Conservation (phyloP, 1,140 invertebrate genomes). For the Hyles vespertilio region DNA sequence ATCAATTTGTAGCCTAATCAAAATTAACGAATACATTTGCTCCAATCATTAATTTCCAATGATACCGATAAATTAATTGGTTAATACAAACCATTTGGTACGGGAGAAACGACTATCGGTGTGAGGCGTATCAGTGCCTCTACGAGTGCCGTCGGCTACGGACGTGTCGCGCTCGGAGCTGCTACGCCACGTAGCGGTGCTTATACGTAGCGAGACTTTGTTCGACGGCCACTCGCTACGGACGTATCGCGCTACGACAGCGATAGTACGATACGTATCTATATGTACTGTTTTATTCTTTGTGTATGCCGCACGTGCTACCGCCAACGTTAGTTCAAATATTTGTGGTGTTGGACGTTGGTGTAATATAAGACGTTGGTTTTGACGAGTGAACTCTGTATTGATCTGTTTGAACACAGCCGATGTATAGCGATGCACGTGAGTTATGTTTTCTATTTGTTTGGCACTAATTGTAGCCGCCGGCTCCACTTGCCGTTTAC, state of each 20-base stretch:
- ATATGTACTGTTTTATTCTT: no score
- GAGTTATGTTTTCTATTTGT: background rate
- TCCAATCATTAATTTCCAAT: no score
- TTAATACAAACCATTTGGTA: background rate
- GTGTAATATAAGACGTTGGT: conserved; percentile 7
- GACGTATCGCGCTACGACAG: no score
- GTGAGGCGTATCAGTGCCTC: conserved; percentile 13
- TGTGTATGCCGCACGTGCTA: no score
- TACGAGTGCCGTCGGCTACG: conserved; percentile 13
- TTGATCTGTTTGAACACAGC: conserved; percentile 4
- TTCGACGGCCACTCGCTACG: conserved; percentile 5
- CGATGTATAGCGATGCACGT: conserved; percentile 2
- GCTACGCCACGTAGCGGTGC: conserved; percentile 1
- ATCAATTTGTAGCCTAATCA: no score
- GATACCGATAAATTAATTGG: background rate
- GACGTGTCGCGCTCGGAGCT: conserved; percentile 7
- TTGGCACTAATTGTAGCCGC: no score
- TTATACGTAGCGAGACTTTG: no score
- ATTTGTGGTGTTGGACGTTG: conserved; percentile 10
- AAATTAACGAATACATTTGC: no score
- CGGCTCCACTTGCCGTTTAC: no score
- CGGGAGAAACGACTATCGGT: background rate
- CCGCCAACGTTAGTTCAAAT: conserved; percentile 5
- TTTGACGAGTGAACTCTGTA: conserved; percentile 10
- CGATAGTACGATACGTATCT: no score